Evolutionary conservation across 2,113 vertebrate species (phyloP).

Genomic region (Copsychus sechellarum): DNA sequence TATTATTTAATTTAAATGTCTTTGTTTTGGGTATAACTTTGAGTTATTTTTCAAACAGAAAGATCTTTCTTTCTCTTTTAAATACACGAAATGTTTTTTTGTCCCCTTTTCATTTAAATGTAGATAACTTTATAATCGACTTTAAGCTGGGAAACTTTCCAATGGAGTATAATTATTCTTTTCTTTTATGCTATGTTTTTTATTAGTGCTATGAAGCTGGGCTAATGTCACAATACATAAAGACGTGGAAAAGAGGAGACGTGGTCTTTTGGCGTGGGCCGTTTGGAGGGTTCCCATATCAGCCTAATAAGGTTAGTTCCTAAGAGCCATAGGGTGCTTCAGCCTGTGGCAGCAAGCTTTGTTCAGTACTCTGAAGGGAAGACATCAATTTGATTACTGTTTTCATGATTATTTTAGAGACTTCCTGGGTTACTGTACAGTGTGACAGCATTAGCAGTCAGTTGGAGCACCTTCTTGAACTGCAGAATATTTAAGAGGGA

Average conservation of each 20-base stretch:
- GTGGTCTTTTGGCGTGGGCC: slow-evolving; percentile 78
- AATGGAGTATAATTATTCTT: slow-evolving; percentile 39
- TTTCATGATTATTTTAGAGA: slow-evolving; percentile 32
- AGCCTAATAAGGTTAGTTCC: slow-evolving; percentile 76
- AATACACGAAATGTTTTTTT: neutral
- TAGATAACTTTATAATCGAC: slow-evolving; percentile 51
- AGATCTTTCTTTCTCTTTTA: slow-evolving; percentile 40
- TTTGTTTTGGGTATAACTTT: slow-evolving; percentile 58
- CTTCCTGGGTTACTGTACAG: neutral
- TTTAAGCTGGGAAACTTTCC: slow-evolving; percentile 55
- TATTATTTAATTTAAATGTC: slow-evolving; percentile 52
- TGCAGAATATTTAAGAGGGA: slow-evolving; percentile 17
- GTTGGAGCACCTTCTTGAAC: neutral
- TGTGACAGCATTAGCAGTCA: neutral
- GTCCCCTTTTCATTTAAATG: slow-evolving; percentile 26
- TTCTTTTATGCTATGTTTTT: slow-evolving; percentile 54
- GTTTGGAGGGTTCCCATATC: slow-evolving; percentile 79
- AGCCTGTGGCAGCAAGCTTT: slow-evolving; percentile 5
- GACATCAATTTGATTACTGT: neutral
- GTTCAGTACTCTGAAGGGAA: neutral
- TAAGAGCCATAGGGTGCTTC: neutral
- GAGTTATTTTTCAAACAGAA: slow-evolving; percentile 54
- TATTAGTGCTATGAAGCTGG: slow-evolving; percentile 77
- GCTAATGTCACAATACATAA: slow-evolving; percentile 78
- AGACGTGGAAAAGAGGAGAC: slow-evolving; percentile 76